Evolutionary conservation across 2,113 vertebrate species (phyloP).

Genomic region (Xenotilapia leptura): DNA sequence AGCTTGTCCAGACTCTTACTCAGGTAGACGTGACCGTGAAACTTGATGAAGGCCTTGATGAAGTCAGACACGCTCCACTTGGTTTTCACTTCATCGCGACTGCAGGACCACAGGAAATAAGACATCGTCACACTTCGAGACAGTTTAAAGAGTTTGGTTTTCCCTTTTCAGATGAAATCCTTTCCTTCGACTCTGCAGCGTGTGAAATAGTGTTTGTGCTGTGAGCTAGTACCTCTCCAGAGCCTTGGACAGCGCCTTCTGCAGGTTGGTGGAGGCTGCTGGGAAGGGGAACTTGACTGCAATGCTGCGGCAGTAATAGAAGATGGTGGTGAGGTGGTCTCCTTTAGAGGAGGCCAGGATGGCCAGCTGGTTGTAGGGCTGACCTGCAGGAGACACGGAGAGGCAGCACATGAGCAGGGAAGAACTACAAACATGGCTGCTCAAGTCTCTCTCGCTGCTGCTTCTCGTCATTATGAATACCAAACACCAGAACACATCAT

Average conservation of each 20-base stretch:
- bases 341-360: slow-evolving; percentile 98
- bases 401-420: fast-evolving
- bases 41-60: slow-evolving; percentile 97
- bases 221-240: slow-evolving; percentile 84
- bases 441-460: neutral
- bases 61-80: slow-evolving; percentile 96
- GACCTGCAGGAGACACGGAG: slow-evolving; percentile 74
- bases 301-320: slow-evolving; percentile 99
- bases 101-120: slow-evolving; percentile 29
- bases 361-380: slow-evolving; percentile 99
- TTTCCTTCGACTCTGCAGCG: neutral
- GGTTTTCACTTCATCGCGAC: slow-evolving; percentile 94
- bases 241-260: slow-evolving; percentile 99
- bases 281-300: slow-evolving; percentile 99
- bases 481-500: neutral
- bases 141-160: neutral
- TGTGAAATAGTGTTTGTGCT: neutral
- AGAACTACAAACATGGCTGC: neutral
- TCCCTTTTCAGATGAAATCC: fast-evolving
- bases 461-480: neutral
- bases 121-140: fast-evolving
- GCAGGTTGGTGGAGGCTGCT: slow-evolving; percentile 96
- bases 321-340: slow-evolving; percentile 98
- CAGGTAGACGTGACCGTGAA: slow-evolving; percentile 97
- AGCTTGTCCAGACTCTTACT: slow-evolving; percentile 92